A percentile compares a stretch with the other conserved stretches of the same genome.
These are phyloP conservation scores for Xenopus laevis DNA, from an alignment of 2,113 vertebrate genomes.

Conservation along the genomic window DNA sequence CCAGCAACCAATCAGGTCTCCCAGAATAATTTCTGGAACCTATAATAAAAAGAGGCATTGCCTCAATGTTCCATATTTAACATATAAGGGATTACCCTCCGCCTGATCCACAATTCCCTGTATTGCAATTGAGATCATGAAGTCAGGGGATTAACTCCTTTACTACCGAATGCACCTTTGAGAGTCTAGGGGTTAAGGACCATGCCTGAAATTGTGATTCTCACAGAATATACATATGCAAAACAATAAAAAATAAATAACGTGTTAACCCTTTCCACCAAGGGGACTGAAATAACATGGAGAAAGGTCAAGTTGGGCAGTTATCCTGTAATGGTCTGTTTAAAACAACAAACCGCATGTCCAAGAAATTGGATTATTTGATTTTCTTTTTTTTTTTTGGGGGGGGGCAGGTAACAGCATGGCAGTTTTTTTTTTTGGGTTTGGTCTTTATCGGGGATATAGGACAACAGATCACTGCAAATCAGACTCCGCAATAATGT, in stretches of 20 bases:
- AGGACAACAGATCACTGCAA: conserved; percentile 37
- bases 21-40: no score
- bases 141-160: no score
- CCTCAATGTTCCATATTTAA: no score
- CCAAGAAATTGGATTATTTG: not conserved
- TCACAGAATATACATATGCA: not conserved
- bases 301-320: conserved; percentile 5
- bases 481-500: conserved; percentile 18
- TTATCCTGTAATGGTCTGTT: conserved; percentile 30
- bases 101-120: no score
- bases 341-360: conserved; percentile 42
- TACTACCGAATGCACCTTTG: no score
- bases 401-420: not conserved
- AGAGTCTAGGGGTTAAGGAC: no score
- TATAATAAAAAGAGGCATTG: no score
- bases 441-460: conserved; percentile 24
- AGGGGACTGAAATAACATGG: not conserved
- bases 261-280: not conserved
- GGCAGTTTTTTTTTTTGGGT: conserved; percentile 36
- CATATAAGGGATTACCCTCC: no score
- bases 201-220: no score
- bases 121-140: no score
- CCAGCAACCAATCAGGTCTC: no score
- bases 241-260: not conserved
- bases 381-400: no score